Evolutionary conservation across 1,140 invertebrate genomes (phyloP), one percentile per base, ranked within the genome.

Genomic region (Hormaphis cornu): DNA sequence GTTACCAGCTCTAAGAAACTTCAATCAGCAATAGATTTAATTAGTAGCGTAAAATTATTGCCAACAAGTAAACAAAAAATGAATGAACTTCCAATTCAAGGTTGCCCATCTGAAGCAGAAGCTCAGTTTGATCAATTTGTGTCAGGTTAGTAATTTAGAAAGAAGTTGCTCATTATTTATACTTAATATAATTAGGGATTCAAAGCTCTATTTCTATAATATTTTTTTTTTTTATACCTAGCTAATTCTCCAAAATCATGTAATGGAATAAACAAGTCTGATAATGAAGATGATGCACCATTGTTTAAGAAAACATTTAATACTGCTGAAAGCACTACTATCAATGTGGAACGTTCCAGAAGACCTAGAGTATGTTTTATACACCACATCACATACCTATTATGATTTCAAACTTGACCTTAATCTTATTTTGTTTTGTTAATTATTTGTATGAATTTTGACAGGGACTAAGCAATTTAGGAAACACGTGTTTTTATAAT

Each of bases 401-500:
- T 26, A 26, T 14, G n/a, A 50, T 50, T 50, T 50, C 30, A 33
- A 6, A 33, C 26, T 50, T n/a, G n/a, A 54, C 26, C 33, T n/a
- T 30, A 3, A 54, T 18, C n/a, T 24, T 33, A 33, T 30, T 30
- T 59, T 20, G 18, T 61, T 58, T 58, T 40, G 37, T 14, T 40
- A 40, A 40, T 40, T 16, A 24, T 30, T 5, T 26, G 4, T 56
- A 54, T 42, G 46, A 70, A 69, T 72, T 69, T 66, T 79, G 77
- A 50, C 70, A 84, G 80, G 91, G 91, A 14, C 79, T 94, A 56
- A 78, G 79, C 40, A 97, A 97, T 83, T 81, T 97, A 77, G 94
- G 95, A 69, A 96, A 97, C 76, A 97, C 94, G 1, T 97, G 95
- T 78, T 98, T 95, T 81, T 95, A 96, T 75, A 97, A 97, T 82